Conservation (phyloP, 37 sponge, comb jelly and placozoan genomes). For the Beroe ovata region DNA sequence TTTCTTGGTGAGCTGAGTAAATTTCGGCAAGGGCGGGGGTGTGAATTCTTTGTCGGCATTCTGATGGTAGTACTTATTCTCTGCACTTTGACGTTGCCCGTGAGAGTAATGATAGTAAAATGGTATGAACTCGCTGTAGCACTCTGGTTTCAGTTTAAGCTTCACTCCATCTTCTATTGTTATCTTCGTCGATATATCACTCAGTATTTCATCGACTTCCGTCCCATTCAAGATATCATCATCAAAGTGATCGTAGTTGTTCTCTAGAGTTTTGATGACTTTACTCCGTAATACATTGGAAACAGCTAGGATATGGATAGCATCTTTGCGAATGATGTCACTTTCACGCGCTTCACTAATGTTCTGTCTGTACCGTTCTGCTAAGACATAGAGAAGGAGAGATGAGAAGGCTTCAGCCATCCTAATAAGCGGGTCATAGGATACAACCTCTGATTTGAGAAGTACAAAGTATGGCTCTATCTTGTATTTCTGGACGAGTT, state of each 20-base stretch:
- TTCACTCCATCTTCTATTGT: slow-evolving; percentile 42
- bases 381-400: slow-evolving; percentile 11
- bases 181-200: slow-evolving; percentile 7
- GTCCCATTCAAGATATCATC: background rate
- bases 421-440: slow-evolving; percentile 39
- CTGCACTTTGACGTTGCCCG: slow-evolving; percentile 46
- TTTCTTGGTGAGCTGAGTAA: background rate
- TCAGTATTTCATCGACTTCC: slow-evolving; percentile 13
- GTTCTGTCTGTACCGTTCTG: slow-evolving; percentile 17
- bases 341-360: slow-evolving; percentile 29
- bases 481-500: slow-evolving; percentile 39
- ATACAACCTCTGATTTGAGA: background rate
- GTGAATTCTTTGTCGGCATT: background rate
- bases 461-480: slow-evolving; percentile 45
- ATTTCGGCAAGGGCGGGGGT: slow-evolving; percentile 35
- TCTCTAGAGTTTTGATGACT: slow-evolving; percentile 34
- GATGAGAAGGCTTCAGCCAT: slow-evolving; percentile 65
- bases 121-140: slow-evolving; percentile 43
- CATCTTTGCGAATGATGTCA: slow-evolving; percentile 62
- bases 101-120: slow-evolving; percentile 56
- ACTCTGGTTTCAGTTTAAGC: slow-evolving; percentile 24
- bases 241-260: slow-evolving; percentile 4
- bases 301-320: slow-evolving; percentile 33
- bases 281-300: slow-evolving; percentile 21
- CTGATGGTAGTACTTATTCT: slow-evolving; percentile 6